Conservation (phyloP, 2,113 vertebrate species). For the Pandion haliaetus region DNA sequence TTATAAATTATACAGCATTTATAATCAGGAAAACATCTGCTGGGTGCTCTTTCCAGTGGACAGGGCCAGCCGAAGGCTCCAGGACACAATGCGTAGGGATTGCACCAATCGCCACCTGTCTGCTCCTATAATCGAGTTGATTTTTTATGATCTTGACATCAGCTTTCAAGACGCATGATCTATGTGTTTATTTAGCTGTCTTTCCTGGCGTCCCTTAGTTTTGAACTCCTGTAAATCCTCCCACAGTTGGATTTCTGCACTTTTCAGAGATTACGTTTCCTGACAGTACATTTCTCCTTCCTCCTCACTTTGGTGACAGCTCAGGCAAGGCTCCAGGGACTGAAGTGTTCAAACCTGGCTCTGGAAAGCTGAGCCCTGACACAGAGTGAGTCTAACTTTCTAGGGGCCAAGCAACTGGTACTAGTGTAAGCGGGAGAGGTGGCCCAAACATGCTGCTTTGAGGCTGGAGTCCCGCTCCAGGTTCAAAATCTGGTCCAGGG, state of each 20-base stretch:
- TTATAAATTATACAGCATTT: constrained; percentile 72
- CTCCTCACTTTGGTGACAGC: constrained; percentile 48
- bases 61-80: constrained; percentile 69
- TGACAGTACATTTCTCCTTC: constrained; percentile 70
- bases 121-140: constrained; percentile 73
- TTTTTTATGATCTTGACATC: constrained; percentile 75
- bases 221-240: constrained; percentile 73
- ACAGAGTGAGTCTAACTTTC: background rate
- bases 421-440: background rate
- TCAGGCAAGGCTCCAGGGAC: constrained; percentile 38
- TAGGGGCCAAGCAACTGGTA: background rate
- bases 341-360: background rate
- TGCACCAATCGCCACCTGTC: constrained; percentile 75
- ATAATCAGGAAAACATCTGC: constrained; percentile 73
- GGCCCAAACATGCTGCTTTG: background rate
- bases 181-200: constrained; percentile 76
- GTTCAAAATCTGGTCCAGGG: background rate
- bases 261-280: constrained; percentile 68
- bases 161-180: constrained; percentile 73
- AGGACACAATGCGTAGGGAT: constrained; percentile 62
- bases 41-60: constrained; percentile 66
- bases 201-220: constrained; percentile 68
- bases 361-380: constrained; percentile 12
- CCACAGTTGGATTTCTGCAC: constrained; percentile 71
- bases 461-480: background rate